These are phyloP conservation scores for Platycheirus rosarum DNA, from an alignment of 2,888 invertebrate genomes.

Conservation along the genomic window DNA sequence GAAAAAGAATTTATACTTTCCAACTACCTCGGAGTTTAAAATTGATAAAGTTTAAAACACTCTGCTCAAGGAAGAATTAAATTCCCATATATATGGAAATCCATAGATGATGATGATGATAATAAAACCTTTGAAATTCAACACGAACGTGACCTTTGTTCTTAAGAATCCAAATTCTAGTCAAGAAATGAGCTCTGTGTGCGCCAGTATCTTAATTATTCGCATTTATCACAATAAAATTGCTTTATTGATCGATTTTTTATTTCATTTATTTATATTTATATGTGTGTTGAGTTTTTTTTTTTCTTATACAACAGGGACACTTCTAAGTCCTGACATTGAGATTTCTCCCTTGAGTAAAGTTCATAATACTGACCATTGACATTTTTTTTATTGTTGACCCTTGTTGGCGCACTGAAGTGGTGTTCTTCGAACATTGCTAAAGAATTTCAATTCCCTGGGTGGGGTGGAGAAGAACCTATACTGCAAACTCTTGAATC, in stretches of 20 bases:
- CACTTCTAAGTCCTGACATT: background rate
- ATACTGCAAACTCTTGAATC: too few relatives aligned
- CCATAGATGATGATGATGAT: conserved; percentile 1
- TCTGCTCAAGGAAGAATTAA: background rate
- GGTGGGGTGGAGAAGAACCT: too few relatives aligned
- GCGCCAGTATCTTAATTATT: background rate
- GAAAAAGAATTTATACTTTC: too few relatives aligned
- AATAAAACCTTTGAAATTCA: background rate
- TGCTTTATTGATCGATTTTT: conserved; percentile 20
- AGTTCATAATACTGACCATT: conserved; percentile 28
- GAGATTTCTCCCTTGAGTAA: conserved; percentile 7
- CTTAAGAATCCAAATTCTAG: background rate
- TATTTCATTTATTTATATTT: background rate
- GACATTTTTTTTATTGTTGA: conserved; percentile 17
- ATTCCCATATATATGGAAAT: background rate
- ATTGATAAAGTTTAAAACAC: conserved; percentile 25
- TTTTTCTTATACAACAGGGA: background rate
- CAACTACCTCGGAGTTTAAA: conserved; percentile 1
- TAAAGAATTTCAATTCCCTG: too few relatives aligned
- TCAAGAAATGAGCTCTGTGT: background rate
- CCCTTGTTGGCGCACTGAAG: background rate
- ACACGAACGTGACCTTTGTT: conserved; percentile 14
- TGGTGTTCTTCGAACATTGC: background rate
- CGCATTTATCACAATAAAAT: conserved; percentile 17
- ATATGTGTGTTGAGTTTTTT: background rate